Evolutionary conservation across 2,113 vertebrate species (phyloP), one percentile per base, ranked within the genome.

Genomic region (Xiphophorus couchianus): DNA sequence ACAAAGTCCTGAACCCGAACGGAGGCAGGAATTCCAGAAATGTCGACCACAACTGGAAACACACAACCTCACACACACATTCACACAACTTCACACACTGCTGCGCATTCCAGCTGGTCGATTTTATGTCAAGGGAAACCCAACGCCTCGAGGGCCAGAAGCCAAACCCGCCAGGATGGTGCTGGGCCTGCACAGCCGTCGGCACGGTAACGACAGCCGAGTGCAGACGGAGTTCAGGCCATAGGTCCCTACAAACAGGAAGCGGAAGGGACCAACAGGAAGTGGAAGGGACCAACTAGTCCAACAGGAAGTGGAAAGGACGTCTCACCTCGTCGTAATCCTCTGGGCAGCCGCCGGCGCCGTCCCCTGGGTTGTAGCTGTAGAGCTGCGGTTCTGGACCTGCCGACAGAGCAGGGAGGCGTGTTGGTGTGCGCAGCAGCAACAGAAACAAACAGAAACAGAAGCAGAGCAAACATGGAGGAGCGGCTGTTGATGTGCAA

Each of bases 241-340:
- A 68, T 62, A 75, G 81, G 13, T 15, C 12, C 72, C 82, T 61
- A 72, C 70, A 37, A 15, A 73, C 64, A 44, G 77, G 62, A 44
- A 19, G 48, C 13, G 77, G 25, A n/a, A 30, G 62, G 29, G 44
- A 39, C 72, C 31, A 11, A 71, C 64, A 51, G 76, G 54, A 44
- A 19, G 48, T 15, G 9, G 9, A 10, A 37, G 35, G 35, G 35
- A 35, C 35, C 35, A 35, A 9, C 33, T 33, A 8, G 8, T 8
- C 9, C 35, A 37, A 73, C 64, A 54, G 77, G 62, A 44, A 19
- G 48, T 17, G 76, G 25, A 27, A 30, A 58, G 30, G 48, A 48
- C 70, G 60, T 22, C 96, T 96, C 92, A 94, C 97, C 96, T 98
- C 97, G 33, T 98, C 96, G 7, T 97, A 98, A 74, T 97, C 97